Evolutionary conservation across 2,888 invertebrate species (phyloP), one percentile per base, ranked within the genome.

Genomic region (Suillia variegata): DNA sequence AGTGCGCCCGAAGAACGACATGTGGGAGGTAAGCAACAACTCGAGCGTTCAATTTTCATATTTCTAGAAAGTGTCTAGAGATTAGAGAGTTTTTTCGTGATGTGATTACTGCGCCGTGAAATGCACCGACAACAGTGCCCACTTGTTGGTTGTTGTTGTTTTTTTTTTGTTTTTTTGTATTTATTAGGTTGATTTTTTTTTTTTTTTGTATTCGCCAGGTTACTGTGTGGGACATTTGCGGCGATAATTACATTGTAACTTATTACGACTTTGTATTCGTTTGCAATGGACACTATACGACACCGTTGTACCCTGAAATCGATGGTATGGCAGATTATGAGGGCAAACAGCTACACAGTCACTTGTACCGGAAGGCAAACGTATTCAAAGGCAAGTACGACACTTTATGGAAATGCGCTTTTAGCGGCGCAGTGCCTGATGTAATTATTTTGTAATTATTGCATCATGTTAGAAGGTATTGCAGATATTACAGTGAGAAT

Each of bases 221-320:
- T 33, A 72, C 77, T 59, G 74, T 77, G 20, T 74, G 72, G 69
- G 75, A 80, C 67, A 70, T 77, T 57, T 67, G 63, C 34, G 74
- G 65, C 50, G 66, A 78, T 50, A 69, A 65, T 26, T 71, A 76
- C 50, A 85, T 71, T 81, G 87, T 76, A 75, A 88, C 85, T 55
- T 85, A 85, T 47, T 94, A 89, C 78, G 92, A 94, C 79, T 89
- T 89, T 58, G 85, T 95, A 22, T 88, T 94, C 76, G 87, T 95
- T 2, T 94, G 94, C 80, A 94, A 93, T 77, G 95, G 94, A 0
- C 94, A 94, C 78, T 95, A 93, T 79, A 89, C 90, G 61, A 88
- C 89, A 8, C 94, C 94, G 0, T 85, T 87, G 67, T 83, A 89
- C 70, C 95, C 96, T 0, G 80, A 80, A 53, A 87, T 94, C 70